These are phyloP conservation scores for Cephus rjabovi DNA, from an alignment of 2,888 invertebrate genomes.

Conservation along the genomic window DNA sequence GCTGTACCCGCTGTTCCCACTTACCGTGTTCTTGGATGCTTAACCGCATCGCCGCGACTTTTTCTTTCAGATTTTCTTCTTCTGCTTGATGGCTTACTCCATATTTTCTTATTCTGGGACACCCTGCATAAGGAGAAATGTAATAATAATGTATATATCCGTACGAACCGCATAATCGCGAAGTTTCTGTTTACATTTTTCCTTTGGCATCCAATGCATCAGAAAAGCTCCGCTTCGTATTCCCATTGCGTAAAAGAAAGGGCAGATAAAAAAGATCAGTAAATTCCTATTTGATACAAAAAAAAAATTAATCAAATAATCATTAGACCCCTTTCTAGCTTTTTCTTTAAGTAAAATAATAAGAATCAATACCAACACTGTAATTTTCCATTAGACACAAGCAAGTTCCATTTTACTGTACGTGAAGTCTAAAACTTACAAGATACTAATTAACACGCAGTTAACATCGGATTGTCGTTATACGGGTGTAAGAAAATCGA, in stretches of 20 bases:
- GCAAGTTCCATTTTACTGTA: background rate
- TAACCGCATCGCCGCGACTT: too few species aligned
- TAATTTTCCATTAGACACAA: background rate
- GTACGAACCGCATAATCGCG: background rate
- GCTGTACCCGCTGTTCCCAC: too few species aligned
- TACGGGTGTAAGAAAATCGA: background rate
- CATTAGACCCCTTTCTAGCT: background rate
- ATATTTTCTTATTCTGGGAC: too few species aligned
- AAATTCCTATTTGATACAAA: too few species aligned
- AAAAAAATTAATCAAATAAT: background rate
- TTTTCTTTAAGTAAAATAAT: background rate
- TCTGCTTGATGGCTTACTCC: too few species aligned
- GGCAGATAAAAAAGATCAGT: background rate
- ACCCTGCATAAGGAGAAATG: background rate
- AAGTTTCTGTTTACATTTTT: background rate
- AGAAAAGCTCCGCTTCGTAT: too few species aligned
- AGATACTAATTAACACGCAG: background rate
- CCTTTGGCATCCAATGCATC: background rate
- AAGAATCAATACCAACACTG: background rate
- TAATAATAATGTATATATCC: background rate
- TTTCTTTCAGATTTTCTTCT: too few species aligned
- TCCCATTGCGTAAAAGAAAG: background rate
- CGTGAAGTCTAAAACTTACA: background rate
- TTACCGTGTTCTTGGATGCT: too few species aligned
- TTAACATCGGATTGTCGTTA: background rate